These are phyloP conservation scores for Tortrix viridana DNA, from an alignment of 2,888 invertebrate genomes.

Conservation along the genomic window DNA sequence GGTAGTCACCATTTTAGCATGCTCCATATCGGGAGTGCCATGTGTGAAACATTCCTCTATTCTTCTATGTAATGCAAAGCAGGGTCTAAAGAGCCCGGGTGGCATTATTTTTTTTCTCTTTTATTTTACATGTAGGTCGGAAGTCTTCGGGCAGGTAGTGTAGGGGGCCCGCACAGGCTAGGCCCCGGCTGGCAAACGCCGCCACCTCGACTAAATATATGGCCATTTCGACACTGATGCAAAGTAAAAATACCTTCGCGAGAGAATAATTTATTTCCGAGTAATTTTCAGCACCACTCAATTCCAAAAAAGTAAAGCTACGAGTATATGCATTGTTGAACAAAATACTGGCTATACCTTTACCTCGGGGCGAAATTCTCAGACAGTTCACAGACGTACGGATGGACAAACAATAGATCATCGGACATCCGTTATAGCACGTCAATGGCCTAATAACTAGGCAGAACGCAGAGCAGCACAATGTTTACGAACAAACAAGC, in stretches of 20 bases:
- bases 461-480: constrained; percentile 47
- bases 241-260: too few relatives aligned
- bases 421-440: constrained; percentile 69
- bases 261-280: too few relatives aligned
- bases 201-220: too few relatives aligned
- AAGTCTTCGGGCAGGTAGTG: too few relatives aligned
- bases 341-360: constrained; percentile 39
- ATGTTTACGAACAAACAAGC: constrained; percentile 13
- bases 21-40: constrained; percentile 47
- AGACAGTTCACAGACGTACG: constrained; percentile 57
- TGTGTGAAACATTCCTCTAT: constrained; percentile 14
- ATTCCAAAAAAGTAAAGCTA: constrained; percentile 19
- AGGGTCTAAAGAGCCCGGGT: too few relatives aligned
- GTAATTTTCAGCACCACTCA: neutral
- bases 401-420: constrained; percentile 72
- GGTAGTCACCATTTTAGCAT: constrained; percentile 62
- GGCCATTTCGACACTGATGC: too few relatives aligned
- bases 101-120: too few relatives aligned
- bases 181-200: too few relatives aligned
- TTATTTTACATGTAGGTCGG: too few relatives aligned
- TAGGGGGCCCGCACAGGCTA: too few relatives aligned
- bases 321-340: constrained; percentile 22
- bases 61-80: too few relatives aligned
- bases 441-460: constrained; percentile 67
- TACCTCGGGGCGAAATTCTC: constrained; percentile 63